Percentiles rank a stretch among this genome's conserved stretches.
These are phyloP conservation scores for Calliopum simillimum DNA, from an alignment of 2,888 invertebrate genomes.

Conservation along the genomic window DNA sequence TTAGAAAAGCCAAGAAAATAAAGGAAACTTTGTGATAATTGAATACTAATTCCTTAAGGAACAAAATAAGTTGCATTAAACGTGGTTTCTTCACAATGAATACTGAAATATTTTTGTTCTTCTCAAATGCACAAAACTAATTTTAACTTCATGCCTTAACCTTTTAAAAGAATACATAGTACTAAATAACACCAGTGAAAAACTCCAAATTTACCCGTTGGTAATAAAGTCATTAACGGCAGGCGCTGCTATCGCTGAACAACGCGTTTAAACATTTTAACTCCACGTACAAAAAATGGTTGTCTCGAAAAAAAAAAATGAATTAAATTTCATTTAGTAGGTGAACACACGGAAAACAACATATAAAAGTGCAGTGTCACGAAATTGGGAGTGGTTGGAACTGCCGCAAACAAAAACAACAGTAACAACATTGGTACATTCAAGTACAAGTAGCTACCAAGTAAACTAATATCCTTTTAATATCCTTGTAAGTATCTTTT, in stretches of 20 bases:
- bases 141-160: no score
- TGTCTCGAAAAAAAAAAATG: constrained; percentile 1
- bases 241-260: neutral
- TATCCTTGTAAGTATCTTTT: constrained; percentile 9
- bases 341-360: neutral
- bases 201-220: neutral
- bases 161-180: no score
- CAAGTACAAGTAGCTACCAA: neutral
- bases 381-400: no score
- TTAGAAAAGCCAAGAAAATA: no score
- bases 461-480: constrained; percentile 21
- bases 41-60: no score
- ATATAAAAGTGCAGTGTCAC: neutral
- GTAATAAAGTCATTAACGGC: constrained; percentile 9
- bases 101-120: no score
- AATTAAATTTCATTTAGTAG: constrained; percentile 12
- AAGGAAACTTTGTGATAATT: no score
- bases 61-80: no score
- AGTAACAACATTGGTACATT: neutral
- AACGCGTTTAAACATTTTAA: no score
- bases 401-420: neutral
- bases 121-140: no score
- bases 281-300: neutral
- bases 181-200: no score
- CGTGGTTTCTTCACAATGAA: no score